Conservation (phyloP, 2,113 vertebrate species). For the Nycticorax nycticorax region DNA sequence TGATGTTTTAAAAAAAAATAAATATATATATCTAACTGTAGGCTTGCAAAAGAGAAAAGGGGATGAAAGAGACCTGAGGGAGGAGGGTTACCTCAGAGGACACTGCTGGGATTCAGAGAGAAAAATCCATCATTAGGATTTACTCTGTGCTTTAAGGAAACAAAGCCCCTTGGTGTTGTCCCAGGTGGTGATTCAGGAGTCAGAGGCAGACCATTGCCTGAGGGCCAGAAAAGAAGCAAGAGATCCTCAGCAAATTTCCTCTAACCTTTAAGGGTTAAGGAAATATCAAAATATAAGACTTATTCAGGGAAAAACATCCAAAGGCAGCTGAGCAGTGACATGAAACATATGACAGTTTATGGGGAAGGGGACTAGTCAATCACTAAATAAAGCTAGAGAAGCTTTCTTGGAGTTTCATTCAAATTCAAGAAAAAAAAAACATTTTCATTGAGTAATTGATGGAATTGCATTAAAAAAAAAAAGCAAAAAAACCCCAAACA, state of each 20-base stretch:
- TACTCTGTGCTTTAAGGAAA: background rate
- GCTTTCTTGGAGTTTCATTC: background rate
- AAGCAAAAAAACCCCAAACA: background rate
- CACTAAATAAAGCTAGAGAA: background rate
- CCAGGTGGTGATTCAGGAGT: background rate
- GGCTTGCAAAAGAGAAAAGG: background rate
- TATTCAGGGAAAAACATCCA: background rate
- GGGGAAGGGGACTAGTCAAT: background rate
- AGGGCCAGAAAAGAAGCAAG: background rate
- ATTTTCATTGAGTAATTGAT: background rate
- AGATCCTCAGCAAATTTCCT: background rate
- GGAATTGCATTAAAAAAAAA: background rate
- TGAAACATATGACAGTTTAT: background rate
- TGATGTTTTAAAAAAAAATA: background rate
- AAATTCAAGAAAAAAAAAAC: background rate
- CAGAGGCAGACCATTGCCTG: background rate
- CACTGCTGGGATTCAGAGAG: background rate
- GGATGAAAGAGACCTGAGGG: background rate
- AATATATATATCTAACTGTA: background rate
- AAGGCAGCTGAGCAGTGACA: background rate
- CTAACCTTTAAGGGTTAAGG: conserved; percentile 14
- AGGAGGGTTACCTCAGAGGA: background rate
- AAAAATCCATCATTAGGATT: background rate
- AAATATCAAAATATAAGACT: background rate
- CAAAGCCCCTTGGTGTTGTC: background rate